Conservation (phyloP, 2,113 vertebrate species). For the Phoenicopterus ruber region DNA sequence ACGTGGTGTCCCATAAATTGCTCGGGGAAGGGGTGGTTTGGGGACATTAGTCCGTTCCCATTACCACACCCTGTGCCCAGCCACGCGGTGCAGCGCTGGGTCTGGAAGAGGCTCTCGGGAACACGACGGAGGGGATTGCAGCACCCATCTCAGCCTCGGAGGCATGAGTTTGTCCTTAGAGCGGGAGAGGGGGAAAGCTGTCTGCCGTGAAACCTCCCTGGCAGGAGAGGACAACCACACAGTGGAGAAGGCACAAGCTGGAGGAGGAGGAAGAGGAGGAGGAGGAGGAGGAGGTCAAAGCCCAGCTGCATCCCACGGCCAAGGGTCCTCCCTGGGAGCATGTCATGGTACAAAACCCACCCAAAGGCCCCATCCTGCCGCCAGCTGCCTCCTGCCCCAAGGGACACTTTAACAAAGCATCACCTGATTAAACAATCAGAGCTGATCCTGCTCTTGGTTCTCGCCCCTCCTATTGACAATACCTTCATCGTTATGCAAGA, state of each 20-base stretch:
- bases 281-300: background rate
- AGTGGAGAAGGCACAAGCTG: background rate
- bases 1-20: background rate
- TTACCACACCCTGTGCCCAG: background rate
- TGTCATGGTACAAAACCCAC: background rate
- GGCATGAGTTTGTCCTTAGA: background rate
- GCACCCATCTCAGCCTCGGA: background rate
- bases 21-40: background rate
- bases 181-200: background rate
- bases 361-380: background rate
- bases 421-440: background rate
- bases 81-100: fast-evolving
- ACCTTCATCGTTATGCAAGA: conserved; percentile 32
- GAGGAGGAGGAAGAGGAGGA: background rate
- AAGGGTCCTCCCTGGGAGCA: background rate
- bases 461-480: background rate
- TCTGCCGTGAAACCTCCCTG: background rate
- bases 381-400: background rate
- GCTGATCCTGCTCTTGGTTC: background rate
- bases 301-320: background rate
- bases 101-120: background rate
- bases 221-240: background rate
- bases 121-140: fast-evolving
- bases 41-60: background rate
- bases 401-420: background rate